Evolutionary conservation across 2,113 vertebrate species (phyloP).

Genomic region (Phodopus roborovskii): DNA sequence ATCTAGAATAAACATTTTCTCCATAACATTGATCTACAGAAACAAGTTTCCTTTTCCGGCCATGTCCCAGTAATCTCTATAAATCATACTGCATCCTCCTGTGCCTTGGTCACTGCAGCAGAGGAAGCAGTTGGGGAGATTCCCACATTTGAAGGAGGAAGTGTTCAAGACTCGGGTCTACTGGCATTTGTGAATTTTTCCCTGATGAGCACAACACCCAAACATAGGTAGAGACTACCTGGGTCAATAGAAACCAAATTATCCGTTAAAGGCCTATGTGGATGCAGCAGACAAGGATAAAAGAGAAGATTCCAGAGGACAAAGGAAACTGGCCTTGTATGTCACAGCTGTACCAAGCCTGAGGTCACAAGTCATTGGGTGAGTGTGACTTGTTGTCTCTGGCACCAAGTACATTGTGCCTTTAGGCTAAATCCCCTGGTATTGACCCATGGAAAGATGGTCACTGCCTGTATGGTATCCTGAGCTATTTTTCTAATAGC

Average conservation of each 20-base stretch:
- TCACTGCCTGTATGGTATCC: background rate
- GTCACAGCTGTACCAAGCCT: background rate
- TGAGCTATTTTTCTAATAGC: background rate
- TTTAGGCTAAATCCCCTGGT: background rate
- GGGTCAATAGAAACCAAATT: slow-evolving; percentile 18
- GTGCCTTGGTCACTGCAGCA: background rate
- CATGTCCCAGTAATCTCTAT: background rate
- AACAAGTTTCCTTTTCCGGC: background rate
- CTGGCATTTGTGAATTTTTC: background rate
- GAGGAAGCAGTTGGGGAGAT: background rate
- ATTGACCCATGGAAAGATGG: background rate
- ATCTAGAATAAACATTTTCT: background rate
- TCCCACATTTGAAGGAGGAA: background rate
- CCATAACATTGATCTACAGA: background rate
- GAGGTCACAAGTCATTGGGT: background rate
- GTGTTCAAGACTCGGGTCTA: background rate
- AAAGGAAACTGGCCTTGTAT: background rate
- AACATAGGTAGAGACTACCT: background rate
- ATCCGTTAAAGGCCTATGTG: background rate
- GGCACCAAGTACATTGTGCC: background rate
- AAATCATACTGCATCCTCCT: slow-evolving; percentile 8
- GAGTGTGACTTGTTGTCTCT: background rate
- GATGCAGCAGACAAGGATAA: background rate
- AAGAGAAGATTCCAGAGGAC: background rate
- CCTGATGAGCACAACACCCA: background rate